These are phyloP conservation scores for Adrianichthys oophorus DNA, from an alignment of 2,797 vertebrate species.

Conservation along the genomic window DNA sequence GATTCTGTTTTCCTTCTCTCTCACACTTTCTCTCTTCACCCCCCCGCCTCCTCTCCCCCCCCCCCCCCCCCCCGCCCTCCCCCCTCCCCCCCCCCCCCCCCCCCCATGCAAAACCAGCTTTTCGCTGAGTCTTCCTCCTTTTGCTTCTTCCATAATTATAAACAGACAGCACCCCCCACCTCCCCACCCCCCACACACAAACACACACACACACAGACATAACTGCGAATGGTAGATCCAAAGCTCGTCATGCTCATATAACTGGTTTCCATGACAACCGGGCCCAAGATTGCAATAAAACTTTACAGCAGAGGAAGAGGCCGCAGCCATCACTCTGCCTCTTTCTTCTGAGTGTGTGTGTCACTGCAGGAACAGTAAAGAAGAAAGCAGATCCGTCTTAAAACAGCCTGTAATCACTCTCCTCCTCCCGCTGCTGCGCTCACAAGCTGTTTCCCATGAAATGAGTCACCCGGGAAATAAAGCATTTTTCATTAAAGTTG, in stretches of 20 bases:
- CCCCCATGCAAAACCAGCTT: too few species aligned
- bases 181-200: neutral
- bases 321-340: conserved; percentile 37
- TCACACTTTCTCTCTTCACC: too few species aligned
- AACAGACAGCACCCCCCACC: too few species aligned
- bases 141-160: too few species aligned
- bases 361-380: conserved; percentile 18
- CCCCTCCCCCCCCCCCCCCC: too few species aligned
- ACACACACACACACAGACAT: conserved; percentile 2
- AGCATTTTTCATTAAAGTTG: conserved; percentile 33
- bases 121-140: too few species aligned
- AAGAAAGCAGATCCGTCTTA: conserved; percentile 32
- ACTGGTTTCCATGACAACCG: conserved; percentile 75
- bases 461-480: conserved; percentile 32
- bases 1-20: too few species aligned
- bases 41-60: too few species aligned
- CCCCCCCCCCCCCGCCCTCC: too few species aligned
- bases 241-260: conserved; percentile 65
- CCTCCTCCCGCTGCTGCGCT: conserved; percentile 20
- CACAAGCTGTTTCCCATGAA: conserved; percentile 48
- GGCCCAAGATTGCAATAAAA: conserved; percentile 71
- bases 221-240: conserved; percentile 44
- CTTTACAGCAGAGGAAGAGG: conserved; percentile 69
- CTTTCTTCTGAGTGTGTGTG: conserved; percentile 4
- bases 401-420: conserved; percentile 31